phyloP scores from a whole-genome alignment of 2,888 invertebrate species.

The Dasysyrphus albostriatus region DNA sequence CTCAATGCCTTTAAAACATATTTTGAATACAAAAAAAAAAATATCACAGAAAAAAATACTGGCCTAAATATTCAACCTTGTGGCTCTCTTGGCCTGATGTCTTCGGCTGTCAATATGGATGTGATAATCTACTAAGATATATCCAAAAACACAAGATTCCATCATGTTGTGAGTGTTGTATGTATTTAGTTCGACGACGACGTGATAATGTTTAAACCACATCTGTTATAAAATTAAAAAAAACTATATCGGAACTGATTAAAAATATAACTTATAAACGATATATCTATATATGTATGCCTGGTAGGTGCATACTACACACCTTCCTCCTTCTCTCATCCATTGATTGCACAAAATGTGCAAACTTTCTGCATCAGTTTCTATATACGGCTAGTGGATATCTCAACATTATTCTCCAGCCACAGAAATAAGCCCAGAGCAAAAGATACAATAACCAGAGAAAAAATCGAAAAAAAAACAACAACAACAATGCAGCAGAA shows the following conservation, averaged over 20 bases:
- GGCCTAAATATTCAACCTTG: conserved; percentile 29
- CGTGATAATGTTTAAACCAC: conserved; percentile 25
- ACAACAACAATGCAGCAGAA: conserved; percentile 24
- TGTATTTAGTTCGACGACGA: conserved; percentile 14
- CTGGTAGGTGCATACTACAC: not conserved
- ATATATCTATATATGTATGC: not conserved
- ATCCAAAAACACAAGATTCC: conserved; percentile 2
- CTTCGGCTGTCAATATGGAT: not conserved
- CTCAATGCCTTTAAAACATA: no score
- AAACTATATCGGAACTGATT: conserved; percentile 9
- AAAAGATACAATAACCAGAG: not conserved
- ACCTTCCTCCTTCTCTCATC: not conserved
- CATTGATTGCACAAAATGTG: conserved; percentile 26
- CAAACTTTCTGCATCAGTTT: conserved; percentile 37
- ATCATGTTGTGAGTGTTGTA: conserved; percentile 21
- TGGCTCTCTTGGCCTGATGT: not conserved
- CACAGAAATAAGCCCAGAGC: conserved; percentile 30
- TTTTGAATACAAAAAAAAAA: no score
- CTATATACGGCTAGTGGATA: not conserved
- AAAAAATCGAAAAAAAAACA: conserved; percentile 7
- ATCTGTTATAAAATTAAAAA: conserved; percentile 31
- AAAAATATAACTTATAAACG: conserved; percentile 6
- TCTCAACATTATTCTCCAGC: not conserved
- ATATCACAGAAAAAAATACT: conserved; percentile 1
- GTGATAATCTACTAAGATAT: conserved; percentile 26